Conservation (phyloP, 2,113 vertebrate genomes). For the Nettapus auritus region DNA sequence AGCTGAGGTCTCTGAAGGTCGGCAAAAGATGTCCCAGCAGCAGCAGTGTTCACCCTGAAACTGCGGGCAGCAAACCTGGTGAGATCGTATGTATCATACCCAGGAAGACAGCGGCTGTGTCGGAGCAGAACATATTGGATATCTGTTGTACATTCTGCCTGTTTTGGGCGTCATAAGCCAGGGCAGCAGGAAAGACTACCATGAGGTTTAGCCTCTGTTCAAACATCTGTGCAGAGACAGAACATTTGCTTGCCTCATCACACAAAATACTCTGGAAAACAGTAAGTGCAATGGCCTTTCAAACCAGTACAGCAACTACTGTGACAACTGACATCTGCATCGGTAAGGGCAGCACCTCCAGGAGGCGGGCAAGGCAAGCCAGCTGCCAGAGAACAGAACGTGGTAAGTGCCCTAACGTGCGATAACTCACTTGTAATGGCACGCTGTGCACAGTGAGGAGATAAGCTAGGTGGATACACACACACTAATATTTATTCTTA, state of each 20-base stretch:
- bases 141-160: not conserved
- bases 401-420: not conserved
- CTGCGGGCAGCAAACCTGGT: not conserved
- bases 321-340: not conserved
- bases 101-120: accelerated
- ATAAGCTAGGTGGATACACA: not conserved
- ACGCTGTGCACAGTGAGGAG: not conserved
- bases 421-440: not conserved
- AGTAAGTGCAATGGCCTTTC: not conserved
- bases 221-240: not conserved
- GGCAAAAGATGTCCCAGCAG: not conserved
- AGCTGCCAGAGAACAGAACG: not conserved
- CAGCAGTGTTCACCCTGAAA: not conserved
- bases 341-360: slow-evolving; percentile 1
- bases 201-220: not conserved
- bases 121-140: not conserved
- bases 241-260: not conserved
- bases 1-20: not conserved
- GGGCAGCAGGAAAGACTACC: not conserved
- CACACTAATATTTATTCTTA: not conserved
- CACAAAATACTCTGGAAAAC: not conserved
- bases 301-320: not conserved
- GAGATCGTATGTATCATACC: not conserved
- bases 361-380: not conserved
- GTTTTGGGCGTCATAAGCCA: not conserved